Percentiles rank a stretch among this genome's conserved stretches.
Conservation (phyloP, 2,797 vertebrate genomes). For the Gymnodraco acuticeps region DNA sequence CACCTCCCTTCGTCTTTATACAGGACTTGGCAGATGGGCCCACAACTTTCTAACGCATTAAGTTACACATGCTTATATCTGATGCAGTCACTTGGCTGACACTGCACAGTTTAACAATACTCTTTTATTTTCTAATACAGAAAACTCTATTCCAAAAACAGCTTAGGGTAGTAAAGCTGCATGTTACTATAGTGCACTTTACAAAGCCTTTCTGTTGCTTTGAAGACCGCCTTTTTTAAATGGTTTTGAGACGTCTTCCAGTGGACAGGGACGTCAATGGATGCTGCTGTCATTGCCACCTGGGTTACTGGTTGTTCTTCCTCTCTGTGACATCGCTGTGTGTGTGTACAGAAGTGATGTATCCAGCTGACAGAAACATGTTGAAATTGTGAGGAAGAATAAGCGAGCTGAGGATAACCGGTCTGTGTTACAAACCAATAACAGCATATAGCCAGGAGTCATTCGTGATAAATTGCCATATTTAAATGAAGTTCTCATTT, state of each 20-base stretch:
- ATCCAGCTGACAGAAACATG: conserved; percentile 26
- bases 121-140: too few relatives aligned
- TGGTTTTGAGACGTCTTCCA: conserved; percentile 3
- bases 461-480: conserved; percentile 52
- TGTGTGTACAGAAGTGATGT: conserved; percentile 12
- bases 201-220: conserved; percentile 50
- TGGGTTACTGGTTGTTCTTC: neutral
- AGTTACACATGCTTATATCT: too few relatives aligned
- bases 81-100: too few relatives aligned
- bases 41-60: too few relatives aligned
- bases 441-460: conserved; percentile 41
- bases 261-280: neutral
- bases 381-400: neutral
- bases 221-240: conserved; percentile 34
- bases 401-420: conserved; percentile 24
- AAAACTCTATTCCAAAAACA: neutral
- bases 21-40: too few relatives aligned
- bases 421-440: conserved; percentile 41
- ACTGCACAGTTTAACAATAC: too few relatives aligned
- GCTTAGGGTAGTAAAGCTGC: conserved; percentile 30
- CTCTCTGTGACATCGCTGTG: neutral
- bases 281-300: conserved; percentile 10
- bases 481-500: conserved; percentile 57
- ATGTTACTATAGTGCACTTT: conserved; percentile 10
- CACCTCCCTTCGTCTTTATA: too few relatives aligned